Conservation (phyloP, 2,888 invertebrate species). For the Mesorhabditis belari region DNA sequence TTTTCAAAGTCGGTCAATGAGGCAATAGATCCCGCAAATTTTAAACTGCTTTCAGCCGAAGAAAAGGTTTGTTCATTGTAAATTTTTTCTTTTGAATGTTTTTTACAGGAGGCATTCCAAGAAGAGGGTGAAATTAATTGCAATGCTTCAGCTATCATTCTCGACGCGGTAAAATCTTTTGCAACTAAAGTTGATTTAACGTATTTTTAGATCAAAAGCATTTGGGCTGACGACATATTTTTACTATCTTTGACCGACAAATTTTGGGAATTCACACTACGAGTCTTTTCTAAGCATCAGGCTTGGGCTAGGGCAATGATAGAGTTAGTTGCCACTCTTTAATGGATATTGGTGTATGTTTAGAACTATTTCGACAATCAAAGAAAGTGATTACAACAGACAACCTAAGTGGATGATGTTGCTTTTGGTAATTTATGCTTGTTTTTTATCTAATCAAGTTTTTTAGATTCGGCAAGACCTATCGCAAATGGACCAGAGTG, state of each 20-base stretch:
- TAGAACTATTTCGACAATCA: not conserved
- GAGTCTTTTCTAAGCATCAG: constrained; percentile 71
- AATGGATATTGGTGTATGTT: not conserved
- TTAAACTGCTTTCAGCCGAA: constrained; percentile 1
- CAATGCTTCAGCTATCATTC: not conserved
- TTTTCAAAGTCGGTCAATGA: constrained; percentile 13
- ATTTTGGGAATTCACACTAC: constrained; percentile 81
- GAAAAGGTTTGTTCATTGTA: constrained; percentile 1
- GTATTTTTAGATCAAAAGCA: constrained; percentile 12
- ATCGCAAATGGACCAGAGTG: constrained; percentile 8
- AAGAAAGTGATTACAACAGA: not conserved
- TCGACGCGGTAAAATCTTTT: constrained; percentile 1
- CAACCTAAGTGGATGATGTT: not conserved
- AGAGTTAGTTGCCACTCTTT: constrained; percentile 7
- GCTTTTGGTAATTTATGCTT: not conserved
- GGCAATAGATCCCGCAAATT: constrained; percentile 6
- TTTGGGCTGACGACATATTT: constrained; percentile 73
- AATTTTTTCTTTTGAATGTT: not conserved
- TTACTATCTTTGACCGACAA: constrained; percentile 67
- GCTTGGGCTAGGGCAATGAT: constrained; percentile 22
- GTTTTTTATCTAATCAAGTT: constrained; percentile 3
- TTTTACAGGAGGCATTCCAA: not conserved
- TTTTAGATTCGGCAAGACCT: constrained; percentile 8
- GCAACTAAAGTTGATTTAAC: not conserved
- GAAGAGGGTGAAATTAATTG: not conserved